phyloP scores from a whole-genome alignment of 2,113 vertebrate genomes.

The Potamarius usumacintae region DNA sequence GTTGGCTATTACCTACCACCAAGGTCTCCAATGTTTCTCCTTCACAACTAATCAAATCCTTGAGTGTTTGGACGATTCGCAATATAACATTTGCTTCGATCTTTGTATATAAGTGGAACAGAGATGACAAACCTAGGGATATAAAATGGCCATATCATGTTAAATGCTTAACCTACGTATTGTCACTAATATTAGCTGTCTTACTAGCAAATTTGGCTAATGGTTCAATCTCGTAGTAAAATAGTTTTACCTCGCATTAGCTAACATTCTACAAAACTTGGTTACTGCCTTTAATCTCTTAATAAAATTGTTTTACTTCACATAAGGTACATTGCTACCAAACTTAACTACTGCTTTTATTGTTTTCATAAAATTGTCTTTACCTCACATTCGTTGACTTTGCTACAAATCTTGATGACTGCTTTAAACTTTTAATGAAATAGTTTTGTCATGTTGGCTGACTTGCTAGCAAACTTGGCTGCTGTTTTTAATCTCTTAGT shows the following conservation, averaged over 20 bases:
- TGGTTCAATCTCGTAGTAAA: not conserved
- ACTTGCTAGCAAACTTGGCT: not conserved
- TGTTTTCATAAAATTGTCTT: not conserved
- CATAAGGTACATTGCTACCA: not conserved
- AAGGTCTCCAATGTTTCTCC: slow-evolving; percentile 39
- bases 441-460: not conserved
- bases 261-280: not conserved
- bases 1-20: slow-evolving; percentile 42
- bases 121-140: slow-evolving; percentile 1
- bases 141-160: slow-evolving; percentile 8
- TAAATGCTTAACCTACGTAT: slow-evolving; percentile 1
- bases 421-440: not conserved
- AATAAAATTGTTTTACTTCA: not conserved
- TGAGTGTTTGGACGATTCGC: slow-evolving; percentile 24
- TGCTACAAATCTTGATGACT: not conserved
- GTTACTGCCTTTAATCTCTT: not conserved
- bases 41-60: slow-evolving; percentile 35
- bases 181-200: slow-evolving; percentile 16
- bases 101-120: slow-evolving; percentile 14
- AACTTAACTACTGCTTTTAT: not conserved
- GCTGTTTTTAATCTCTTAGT: not conserved
- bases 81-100: slow-evolving; percentile 43
- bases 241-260: not conserved
- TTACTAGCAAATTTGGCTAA: not conserved
- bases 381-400: not conserved